Evolutionary conservation across 2,888 invertebrate species (phyloP).

Genomic region (Scaptomyza reducta): DNA sequence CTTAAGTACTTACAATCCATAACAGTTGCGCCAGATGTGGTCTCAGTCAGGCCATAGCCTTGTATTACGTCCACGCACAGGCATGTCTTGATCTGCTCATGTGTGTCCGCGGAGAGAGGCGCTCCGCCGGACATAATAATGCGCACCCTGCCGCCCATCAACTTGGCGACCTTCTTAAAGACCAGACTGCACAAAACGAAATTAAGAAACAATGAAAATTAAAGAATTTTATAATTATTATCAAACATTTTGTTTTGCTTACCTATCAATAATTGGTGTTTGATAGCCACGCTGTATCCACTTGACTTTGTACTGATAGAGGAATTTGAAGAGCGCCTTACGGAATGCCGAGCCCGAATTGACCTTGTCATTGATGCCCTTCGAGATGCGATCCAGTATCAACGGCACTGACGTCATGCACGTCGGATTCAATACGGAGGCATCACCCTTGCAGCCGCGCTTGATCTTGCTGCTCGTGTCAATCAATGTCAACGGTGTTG

Average conservation of each 20-base stretch:
- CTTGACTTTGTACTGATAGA: slow-evolving; percentile 95
- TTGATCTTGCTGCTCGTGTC: slow-evolving; percentile 98
- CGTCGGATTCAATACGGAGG: slow-evolving; percentile 94
- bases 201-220: not conserved
- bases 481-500: slow-evolving; percentile 96
- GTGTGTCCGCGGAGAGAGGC: slow-evolving; percentile 97
- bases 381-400: slow-evolving; percentile 98
- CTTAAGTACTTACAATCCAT: slow-evolving; percentile 92
- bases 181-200: slow-evolving; percentile 73
- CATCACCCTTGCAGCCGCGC: slow-evolving; percentile 97
- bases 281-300: slow-evolving; percentile 93
- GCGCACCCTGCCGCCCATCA: slow-evolving; percentile 95
- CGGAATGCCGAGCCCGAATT: slow-evolving; percentile 91
- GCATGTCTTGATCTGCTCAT: slow-evolving; percentile 95
- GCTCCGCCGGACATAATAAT: slow-evolving; percentile 97
- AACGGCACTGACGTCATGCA: slow-evolving; percentile 99
- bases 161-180: slow-evolving; percentile 85
- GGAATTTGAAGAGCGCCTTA: slow-evolving; percentile 95
- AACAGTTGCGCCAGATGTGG: slow-evolving; percentile 95
- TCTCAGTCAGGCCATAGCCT: slow-evolving; percentile 99
- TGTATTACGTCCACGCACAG: slow-evolving; percentile 95
- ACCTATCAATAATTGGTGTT: slow-evolving; percentile 91
- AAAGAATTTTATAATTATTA: not conserved
- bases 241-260: slow-evolving; percentile 47
- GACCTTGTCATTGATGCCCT: slow-evolving; percentile 97